Evolutionary conservation across 2,888 invertebrate genomes (phyloP), one percentile per base, ranked within the genome.

Genomic region (Drosophila maculinotata): DNA sequence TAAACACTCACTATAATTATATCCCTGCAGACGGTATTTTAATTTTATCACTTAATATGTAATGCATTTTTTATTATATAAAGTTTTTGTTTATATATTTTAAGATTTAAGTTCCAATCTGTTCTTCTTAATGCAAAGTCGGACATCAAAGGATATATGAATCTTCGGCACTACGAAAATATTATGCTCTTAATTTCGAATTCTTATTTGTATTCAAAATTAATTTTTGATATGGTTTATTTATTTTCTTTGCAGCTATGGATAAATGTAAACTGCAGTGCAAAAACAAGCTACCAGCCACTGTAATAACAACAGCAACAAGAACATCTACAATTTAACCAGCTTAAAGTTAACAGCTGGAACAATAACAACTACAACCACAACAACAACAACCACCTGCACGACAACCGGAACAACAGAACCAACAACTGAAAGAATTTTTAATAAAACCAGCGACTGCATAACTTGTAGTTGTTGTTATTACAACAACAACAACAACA

Each of bases 221-320:
- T 9, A 5, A 12, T 3, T 33, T 47, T 56, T 28, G 20, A n/a
- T n/a, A n/a, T 20, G 20, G 2, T 20, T 20, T 20, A 3, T 20
- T 20, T 20, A 3, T 23, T 15, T 15, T 47, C 44, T 47, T 68
- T 47, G 35, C 73, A 67, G 85, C 66, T 70, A 78, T 83, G 83
- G 73, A 72, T 76, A 69, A 75, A 76, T 76, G 79, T 69, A 72
- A 76, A 68, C 52, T 64, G 30, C 41, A 57, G 44, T 49, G 51
- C 45, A 44, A 65, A 66, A 69, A 48, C 17, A 33, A 31, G 8
- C 48, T 20, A 44, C 31, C 42, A 64, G 53, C 38, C 36, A 57
- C 54, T 48, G 12, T 51, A 51, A 56, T 10, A 63, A 56, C 63
- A 67, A 39, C 47, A 65, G 41, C 58, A 63, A 28, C 17, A 17